Evolutionary conservation across 2,888 invertebrate species (phyloP).

Genomic region (Alviniconcha strummeri): DNA sequence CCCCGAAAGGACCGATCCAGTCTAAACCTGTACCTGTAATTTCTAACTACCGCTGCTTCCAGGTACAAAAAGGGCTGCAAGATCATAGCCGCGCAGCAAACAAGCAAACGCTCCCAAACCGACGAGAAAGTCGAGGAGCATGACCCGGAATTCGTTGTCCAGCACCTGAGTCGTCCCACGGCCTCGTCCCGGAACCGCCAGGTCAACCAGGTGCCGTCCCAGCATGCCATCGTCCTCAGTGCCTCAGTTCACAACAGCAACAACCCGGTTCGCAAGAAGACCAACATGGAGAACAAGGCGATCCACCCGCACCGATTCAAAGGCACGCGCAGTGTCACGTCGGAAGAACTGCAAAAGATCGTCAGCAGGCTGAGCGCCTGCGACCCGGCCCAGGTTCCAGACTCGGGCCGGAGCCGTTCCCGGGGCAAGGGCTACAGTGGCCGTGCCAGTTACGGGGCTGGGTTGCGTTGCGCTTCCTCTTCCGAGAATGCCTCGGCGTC

Average conservation of each 20-base stretch:
- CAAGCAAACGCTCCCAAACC: neutral
- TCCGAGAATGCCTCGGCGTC: no score
- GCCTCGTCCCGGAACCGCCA: slow-evolving; percentile 21
- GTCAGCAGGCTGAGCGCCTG: slow-evolving; percentile 14
- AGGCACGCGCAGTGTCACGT: slow-evolving; percentile 1
- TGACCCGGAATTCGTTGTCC: neutral
- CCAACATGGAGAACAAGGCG: no score
- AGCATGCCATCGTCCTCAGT: neutral
- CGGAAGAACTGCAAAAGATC: slow-evolving; percentile 7
- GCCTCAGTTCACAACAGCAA: neutral
- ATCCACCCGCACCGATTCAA: neutral
- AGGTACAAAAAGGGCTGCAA: slow-evolving; percentile 23
- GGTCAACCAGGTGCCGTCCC: neutral
- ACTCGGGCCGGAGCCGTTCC: slow-evolving; percentile 7
- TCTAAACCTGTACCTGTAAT: no score
- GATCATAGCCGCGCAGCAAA: neutral
- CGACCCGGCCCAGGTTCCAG: slow-evolving; percentile 10
- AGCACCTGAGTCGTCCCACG: slow-evolving; percentile 10
- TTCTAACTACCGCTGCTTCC: neutral
- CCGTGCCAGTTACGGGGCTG: neutral
- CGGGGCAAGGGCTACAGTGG: neutral
- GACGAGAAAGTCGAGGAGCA: neutral
- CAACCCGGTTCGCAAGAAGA: neutral
- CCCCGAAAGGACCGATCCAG: no score
- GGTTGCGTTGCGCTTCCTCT: no score